Base-by-base conservation (phyloP, 2,113 vertebrate species). In the Malurus alboscapulatus region DNA sequence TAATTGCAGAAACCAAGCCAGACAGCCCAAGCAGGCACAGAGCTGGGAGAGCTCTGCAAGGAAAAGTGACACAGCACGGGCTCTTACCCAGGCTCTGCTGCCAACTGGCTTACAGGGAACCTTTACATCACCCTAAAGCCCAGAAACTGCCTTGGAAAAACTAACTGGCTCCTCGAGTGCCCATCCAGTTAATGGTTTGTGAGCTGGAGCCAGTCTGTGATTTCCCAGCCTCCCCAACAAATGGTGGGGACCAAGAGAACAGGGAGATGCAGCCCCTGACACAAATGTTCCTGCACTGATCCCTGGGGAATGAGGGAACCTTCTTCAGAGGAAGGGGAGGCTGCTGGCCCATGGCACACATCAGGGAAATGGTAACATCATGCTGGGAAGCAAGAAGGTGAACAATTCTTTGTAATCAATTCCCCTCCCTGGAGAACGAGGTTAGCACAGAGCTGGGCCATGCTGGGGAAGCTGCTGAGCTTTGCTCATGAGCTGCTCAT, bases 1-100 rank as follows among this genome's bases (percentile, higher is more conserved):
- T 94, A 93, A 93, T 95, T 93, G 95, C 76, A 93, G 84, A 61
- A 92, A 82, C 61, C 72, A 88, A 90, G 92, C 67, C 74, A 93
- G 87, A 57, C 83, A 61, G 76, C 69, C 42, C 44, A 57, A 87
- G 53, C 63, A 87, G 79, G 78, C 84, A 67, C 19, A 14, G 77
- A 55, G 82, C 77, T 69, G 74, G 83, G 73, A 94, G 75, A n/a
- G 72, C 51, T 16, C 84, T 83, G 90, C 87, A 79, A 95, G 93
- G 78, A 95, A 91, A 58, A 84, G 67, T 92, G 94, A 96, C 91
- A 88, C 77, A 92, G 94, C 94, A 93, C 0, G 61, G 82, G 88
- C 92, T 92, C 59, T 81, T 67, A 73, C 74, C 87, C 69, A 83
- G 91, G 67, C 22, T 2, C 25, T 48, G 59, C 87, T 95, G 94